Percentiles rank a stretch among this genome's conserved stretches.
These are phyloP conservation scores for Chloroceryle inda DNA, from an alignment of 2,797 vertebrate species.

Conservation along the genomic window DNA sequence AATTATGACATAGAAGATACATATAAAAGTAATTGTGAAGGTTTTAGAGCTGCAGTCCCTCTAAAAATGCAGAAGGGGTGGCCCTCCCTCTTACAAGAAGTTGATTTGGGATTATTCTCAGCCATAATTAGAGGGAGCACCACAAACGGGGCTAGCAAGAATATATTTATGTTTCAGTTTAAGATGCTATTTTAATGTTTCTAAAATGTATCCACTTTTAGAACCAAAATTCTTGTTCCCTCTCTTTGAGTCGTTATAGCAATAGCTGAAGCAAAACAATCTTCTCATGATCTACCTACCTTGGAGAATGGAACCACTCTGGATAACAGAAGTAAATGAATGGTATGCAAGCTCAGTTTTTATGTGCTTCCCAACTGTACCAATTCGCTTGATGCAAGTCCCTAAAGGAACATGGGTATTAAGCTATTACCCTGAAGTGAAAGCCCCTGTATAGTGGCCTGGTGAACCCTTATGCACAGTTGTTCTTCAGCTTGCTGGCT, in stretches of 20 bases:
- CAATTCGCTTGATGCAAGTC: constrained; percentile 7
- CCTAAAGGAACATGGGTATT: background rate
- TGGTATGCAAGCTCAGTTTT: background rate
- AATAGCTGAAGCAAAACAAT: constrained; percentile 18
- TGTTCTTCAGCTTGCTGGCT: background rate
- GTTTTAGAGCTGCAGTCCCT: constrained; percentile 48
- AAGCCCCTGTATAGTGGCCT: background rate
- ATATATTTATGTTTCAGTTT: background rate
- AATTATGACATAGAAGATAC: constrained; percentile 32
- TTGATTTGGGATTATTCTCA: background rate
- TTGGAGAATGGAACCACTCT: background rate
- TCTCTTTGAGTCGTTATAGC: background rate
- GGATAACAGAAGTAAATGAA: background rate
- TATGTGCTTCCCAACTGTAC: background rate
- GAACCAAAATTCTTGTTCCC: constrained; percentile 9
- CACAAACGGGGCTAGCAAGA: background rate
- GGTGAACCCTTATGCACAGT: background rate
- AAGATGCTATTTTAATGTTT: background rate
- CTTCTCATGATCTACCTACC: background rate
- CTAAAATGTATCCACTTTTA: background rate
- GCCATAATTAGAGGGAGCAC: background rate
- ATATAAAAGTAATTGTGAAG: constrained; percentile 41
- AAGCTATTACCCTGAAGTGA: background rate
- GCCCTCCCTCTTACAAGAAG: background rate
- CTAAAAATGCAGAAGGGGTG: constrained; percentile 25